Evolutionary conservation across 2,797 vertebrate species (phyloP).

Genomic region (Melopsittacus undulatus): DNA sequence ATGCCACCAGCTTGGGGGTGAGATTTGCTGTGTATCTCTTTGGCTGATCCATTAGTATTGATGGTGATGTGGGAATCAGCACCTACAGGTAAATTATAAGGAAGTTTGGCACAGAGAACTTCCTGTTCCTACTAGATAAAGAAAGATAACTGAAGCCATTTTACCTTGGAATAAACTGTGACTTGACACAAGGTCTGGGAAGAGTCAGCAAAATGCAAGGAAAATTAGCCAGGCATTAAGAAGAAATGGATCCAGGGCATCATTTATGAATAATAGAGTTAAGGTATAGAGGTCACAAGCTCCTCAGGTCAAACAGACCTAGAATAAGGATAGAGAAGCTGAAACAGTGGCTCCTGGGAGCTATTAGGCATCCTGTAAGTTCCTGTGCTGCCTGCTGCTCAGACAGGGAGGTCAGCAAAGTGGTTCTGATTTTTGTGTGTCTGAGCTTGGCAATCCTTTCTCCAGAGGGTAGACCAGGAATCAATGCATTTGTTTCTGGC

Average conservation of each 20-base stretch:
- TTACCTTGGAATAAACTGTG: background rate
- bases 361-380: background rate
- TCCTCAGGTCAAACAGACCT: background rate
- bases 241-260: background rate
- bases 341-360: background rate
- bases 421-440: accelerated
- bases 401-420: accelerated
- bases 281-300: background rate
- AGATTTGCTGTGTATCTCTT: background rate
- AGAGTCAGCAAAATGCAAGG: background rate
- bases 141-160: background rate
- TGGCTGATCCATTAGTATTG: background rate
- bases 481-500: background rate
- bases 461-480: background rate
- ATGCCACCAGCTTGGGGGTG: background rate
- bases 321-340: background rate
- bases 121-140: background rate
- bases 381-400: background rate
- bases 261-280: background rate
- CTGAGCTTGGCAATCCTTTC: background rate
- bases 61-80: background rate
- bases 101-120: background rate
- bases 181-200: background rate
- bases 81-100: background rate
- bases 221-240: background rate